Evolutionary conservation across 2,888 invertebrate genomes (phyloP).

Genomic region (Amblyteles armatorius): DNA sequence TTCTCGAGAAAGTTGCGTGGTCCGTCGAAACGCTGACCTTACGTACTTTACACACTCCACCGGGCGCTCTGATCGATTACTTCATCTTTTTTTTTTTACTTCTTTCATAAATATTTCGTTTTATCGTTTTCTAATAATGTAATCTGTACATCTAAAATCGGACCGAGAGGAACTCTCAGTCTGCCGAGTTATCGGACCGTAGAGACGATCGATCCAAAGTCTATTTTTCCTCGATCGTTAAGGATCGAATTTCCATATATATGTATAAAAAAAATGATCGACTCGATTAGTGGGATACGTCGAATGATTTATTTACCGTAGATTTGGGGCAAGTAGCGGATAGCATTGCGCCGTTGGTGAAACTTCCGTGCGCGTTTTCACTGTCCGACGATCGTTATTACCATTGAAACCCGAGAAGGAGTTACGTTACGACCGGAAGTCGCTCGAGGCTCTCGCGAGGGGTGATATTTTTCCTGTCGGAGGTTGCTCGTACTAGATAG

Average conservation of each 20-base stretch:
- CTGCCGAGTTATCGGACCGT: background rate
- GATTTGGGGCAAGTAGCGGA: constrained; percentile 18
- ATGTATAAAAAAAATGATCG: background rate
- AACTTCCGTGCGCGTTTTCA: constrained; percentile 28
- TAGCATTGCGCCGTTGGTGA: constrained; percentile 42
- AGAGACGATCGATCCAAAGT: background rate
- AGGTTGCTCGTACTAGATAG: background rate
- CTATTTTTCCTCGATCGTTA: background rate
- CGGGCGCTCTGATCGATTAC: constrained; percentile 57
- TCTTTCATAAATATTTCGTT: background rate
- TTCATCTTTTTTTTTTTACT: constrained; percentile 17
- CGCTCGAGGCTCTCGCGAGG: constrained; percentile 11
- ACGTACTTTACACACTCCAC: constrained; percentile 75
- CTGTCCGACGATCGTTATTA: constrained; percentile 12
- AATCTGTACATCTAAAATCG: constrained; percentile 5
- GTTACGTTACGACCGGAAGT: constrained; percentile 36
- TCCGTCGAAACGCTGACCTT: constrained; percentile 82
- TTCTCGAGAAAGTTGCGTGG: constrained; percentile 78
- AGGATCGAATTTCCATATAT: background rate
- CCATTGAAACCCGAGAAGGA: constrained; percentile 10
- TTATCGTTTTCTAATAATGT: constrained; percentile 2
- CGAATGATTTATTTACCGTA: background rate
- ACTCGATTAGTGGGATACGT: background rate
- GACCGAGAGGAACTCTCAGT: constrained; percentile 26
- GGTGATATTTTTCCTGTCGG: constrained; percentile 18